Evolutionary conservation across 2,888 invertebrate genomes (phyloP), one percentile per base, ranked within the genome.

Genomic region (Micoletzkya japonica): DNA sequence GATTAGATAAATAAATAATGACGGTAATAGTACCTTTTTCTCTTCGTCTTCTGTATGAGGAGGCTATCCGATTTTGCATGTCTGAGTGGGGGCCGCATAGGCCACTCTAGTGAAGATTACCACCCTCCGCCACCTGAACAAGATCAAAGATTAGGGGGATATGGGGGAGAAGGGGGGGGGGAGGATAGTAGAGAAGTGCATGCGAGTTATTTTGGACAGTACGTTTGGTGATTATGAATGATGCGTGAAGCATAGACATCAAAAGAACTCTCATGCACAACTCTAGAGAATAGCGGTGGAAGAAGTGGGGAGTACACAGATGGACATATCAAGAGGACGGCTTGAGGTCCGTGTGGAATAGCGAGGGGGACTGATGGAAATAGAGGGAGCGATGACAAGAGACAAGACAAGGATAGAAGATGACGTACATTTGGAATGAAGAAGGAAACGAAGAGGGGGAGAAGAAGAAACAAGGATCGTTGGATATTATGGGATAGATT

Each of bases 31-130:
- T 28, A 64, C 64, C 64, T 64, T 64, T 64, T 37, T 64, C 64
- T 64, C 64, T 64, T 50, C 64, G 52, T 64, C 52, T 54, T 64
- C 64, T 50, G 64, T 64, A 64, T 3, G 52, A 36, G 24, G 64
- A 64, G 52, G 64, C 52, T 32, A 52, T 52, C 17, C 64, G 64
- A 64, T 63, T 63, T 49, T 63, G 63, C 63, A 63, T 63, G 2
- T 63, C 50, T 44, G 32, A 26, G 44, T 49, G 26, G 17, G 50
- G 20, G 17, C 49, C 63, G 32, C 63, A 63, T 63, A 34, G 59
- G 37, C n/a, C 7, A 10, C 17, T 17, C 39, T 17, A 6, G 7
- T n/a, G 57, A n/a, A 32, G 10, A 50, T 7, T 3, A 26, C 54
- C 17, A 6, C 54, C 7, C 54, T 54, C 4, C 10, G n/a, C 6